phyloP scores from a whole-genome alignment of 2,113 vertebrate genomes.

The Macrotis lagotis region DNA sequence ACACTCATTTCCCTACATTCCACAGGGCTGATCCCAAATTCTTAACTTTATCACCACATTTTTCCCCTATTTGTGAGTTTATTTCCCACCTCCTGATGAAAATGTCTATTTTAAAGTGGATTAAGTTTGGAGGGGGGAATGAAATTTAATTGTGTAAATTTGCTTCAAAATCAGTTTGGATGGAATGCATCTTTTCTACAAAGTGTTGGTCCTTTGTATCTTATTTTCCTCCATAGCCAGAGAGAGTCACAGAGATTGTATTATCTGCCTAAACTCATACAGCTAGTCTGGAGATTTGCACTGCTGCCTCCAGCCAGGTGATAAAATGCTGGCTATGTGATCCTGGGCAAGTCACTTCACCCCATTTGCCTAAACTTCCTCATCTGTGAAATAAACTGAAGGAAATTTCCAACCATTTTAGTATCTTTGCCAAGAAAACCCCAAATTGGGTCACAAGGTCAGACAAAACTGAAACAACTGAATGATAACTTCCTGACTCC shows the following conservation, averaged over 20 bases:
- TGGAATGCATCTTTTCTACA: slow-evolving; percentile 26
- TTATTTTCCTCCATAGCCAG: too few relatives aligned
- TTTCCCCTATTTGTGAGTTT: too few relatives aligned
- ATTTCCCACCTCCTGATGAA: too few relatives aligned
- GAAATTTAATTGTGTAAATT: slow-evolving; percentile 21
- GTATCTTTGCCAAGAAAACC: background rate
- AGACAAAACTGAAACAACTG: background rate
- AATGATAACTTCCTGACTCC: background rate
- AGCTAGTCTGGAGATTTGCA: too few relatives aligned
- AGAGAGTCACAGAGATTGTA: too few relatives aligned
- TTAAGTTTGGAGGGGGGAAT: too few relatives aligned
- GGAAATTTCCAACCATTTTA: background rate
- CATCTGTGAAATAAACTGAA: background rate
- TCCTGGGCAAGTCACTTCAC: background rate
- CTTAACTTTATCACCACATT: too few relatives aligned
- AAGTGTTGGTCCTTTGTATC: slow-evolving; percentile 11
- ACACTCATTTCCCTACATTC: too few relatives aligned
- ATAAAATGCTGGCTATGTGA: background rate
- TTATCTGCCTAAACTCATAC: too few relatives aligned
- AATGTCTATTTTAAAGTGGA: too few relatives aligned
- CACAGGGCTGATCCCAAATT: too few relatives aligned
- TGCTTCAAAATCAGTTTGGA: slow-evolving; percentile 7
- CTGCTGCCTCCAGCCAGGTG: background rate
- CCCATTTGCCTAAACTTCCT: background rate
- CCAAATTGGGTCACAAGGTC: background rate